These are phyloP conservation scores for Lasioglossum leucozonium DNA, from an alignment of 2,888 invertebrate species.

Conservation along the genomic window DNA sequence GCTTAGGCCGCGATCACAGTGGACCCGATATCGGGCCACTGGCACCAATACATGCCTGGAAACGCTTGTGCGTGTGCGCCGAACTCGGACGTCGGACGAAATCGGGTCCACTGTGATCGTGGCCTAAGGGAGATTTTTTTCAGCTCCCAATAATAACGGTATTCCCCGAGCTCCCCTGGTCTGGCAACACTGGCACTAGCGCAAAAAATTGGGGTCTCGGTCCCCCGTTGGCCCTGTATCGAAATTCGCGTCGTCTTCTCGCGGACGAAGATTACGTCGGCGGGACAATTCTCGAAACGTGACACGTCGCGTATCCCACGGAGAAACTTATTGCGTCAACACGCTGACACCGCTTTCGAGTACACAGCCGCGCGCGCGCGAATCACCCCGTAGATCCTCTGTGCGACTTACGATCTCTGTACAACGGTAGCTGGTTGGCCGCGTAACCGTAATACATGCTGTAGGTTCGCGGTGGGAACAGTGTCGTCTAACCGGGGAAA, in stretches of 20 bases:
- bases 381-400: neutral
- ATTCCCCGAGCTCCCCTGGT: neutral
- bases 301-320: neutral
- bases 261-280: neutral
- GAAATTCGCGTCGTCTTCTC: neutral
- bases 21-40: no score
- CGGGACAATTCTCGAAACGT: neutral
- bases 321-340: neutral
- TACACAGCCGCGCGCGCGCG: neutral
- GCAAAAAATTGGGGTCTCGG: neutral
- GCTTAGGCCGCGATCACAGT: no score
- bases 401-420: neutral
- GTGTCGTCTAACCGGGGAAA: conserved; percentile 15
- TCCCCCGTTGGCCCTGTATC: neutral
- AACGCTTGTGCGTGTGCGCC: no score
- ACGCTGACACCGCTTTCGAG: neutral
- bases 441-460: conserved; percentile 37
- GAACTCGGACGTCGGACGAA: no score
- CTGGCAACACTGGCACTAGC: no score
- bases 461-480: conserved; percentile 24
- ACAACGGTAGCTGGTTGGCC: conserved; percentile 19
- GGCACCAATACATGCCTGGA: no score
- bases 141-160: neutral
- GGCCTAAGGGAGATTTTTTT: neutral
- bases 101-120: no score